Percentiles rank a stretch among this genome's conserved stretches.
phyloP scores from a whole-genome alignment of 2,888 invertebrate species.

The Cetonia aurata region DNA sequence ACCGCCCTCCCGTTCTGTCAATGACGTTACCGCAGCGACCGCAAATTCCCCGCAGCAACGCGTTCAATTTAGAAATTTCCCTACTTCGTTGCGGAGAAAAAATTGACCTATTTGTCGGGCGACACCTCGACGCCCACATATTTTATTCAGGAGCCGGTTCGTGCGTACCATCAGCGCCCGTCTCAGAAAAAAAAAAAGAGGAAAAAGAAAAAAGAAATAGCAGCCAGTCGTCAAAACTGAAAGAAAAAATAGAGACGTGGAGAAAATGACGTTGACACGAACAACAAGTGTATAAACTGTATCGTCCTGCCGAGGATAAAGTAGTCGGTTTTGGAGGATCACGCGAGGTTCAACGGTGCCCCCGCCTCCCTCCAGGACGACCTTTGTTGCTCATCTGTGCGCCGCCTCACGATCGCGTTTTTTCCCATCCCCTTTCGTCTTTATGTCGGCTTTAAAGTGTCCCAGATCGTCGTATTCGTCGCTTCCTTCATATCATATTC shows the following conservation, averaged over 20 bases:
- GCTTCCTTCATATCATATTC: conserved; percentile 61
- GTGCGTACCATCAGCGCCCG: neutral
- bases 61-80: conserved; percentile 39
- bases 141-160: conserved; percentile 28
- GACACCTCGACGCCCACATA: conserved; percentile 21
- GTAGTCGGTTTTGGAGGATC: neutral
- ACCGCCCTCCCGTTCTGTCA: conserved; percentile 27
- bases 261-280: conserved; percentile 7
- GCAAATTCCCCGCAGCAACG: conserved; percentile 31
- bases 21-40: conserved; percentile 26
- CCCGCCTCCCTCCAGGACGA: conserved; percentile 16
- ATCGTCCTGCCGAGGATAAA: conserved; percentile 9
- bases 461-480: conserved; percentile 55
- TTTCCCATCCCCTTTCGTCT: conserved; percentile 7
- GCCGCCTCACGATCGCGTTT: conserved; percentile 23
- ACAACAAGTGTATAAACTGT: conserved; percentile 37
- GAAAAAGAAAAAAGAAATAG: neutral
- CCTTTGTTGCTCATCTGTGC: conserved; percentile 30
- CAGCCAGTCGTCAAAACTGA: neutral
- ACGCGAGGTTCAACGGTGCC: conserved; percentile 3
- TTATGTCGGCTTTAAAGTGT: conserved; percentile 23
- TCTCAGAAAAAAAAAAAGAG: neutral
- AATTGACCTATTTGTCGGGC: conserved; percentile 31
- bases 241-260: neutral
- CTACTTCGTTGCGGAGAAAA: conserved; percentile 6